A percentile compares a stretch with the other conserved stretches of the same genome.
These are phyloP conservation scores for Varroa destructor DNA, from an alignment of 1,140 invertebrate genomes.

Conservation along the genomic window DNA sequence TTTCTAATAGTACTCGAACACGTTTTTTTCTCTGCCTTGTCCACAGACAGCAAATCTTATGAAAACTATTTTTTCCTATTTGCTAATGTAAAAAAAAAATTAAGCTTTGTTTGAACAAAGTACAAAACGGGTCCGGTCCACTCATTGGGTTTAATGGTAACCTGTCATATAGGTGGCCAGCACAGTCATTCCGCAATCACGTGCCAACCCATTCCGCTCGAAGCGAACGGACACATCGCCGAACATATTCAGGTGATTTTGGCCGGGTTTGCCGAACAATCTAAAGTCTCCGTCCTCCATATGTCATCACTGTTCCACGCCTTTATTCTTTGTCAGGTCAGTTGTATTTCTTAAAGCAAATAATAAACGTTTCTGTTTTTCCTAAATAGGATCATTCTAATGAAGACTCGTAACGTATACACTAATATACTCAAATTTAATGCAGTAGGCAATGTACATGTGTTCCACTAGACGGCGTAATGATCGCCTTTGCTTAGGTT, in stretches of 20 bases:
- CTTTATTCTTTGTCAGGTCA: slow-evolving; percentile 52
- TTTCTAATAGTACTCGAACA: background rate
- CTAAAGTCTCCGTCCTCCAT: slow-evolving; percentile 71
- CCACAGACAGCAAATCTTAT: background rate
- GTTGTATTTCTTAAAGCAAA: slow-evolving; percentile 1
- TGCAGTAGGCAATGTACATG: too few species aligned
- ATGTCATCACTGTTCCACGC: slow-evolving; percentile 68
- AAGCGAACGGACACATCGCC: slow-evolving; percentile 85
- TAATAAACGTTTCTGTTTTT: slow-evolving; percentile 61
- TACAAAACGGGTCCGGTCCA: background rate
- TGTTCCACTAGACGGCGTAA: too few species aligned
- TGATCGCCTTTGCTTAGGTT: too few species aligned
- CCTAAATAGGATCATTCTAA: too few species aligned
- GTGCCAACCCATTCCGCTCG: slow-evolving; percentile 82
- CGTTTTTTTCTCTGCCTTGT: too few species aligned
- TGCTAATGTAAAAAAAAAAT: too few species aligned
- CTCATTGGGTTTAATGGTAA: slow-evolving; percentile 29
- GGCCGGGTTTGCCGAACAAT: slow-evolving; percentile 89
- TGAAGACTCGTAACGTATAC: too few species aligned
- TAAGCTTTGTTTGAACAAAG: too few species aligned
- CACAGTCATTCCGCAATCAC: slow-evolving; percentile 37
- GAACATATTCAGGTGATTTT: slow-evolving; percentile 88
- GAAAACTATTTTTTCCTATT: background rate
- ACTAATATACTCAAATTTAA: too few species aligned
- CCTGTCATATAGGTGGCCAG: slow-evolving; percentile 32